Conservation (phyloP, 2,888 invertebrate genomes). For the Habroteleia sp. region DNA sequence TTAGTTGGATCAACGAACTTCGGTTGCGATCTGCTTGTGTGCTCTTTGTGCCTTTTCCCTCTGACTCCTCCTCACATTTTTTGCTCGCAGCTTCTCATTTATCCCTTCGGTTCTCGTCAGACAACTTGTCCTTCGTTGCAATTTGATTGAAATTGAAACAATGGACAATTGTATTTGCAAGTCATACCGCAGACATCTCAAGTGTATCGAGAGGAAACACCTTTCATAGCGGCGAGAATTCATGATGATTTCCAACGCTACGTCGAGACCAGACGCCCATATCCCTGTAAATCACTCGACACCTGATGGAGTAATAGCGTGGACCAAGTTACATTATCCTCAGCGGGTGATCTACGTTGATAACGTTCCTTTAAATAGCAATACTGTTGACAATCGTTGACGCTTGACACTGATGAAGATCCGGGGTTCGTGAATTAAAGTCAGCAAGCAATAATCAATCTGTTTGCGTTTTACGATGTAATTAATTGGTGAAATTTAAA, state of each 20-base stretch:
- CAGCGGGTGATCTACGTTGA: conserved; percentile 20
- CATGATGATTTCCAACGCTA: conserved; percentile 32
- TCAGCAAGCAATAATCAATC: conserved; percentile 8
- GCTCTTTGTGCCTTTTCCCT: conserved; percentile 58
- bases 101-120: conserved; percentile 51
- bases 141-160: conserved; percentile 62
- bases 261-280: conserved; percentile 20
- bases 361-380: conserved; percentile 3
- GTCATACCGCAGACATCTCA: conserved; percentile 55
- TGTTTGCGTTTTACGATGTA: conserved; percentile 12
- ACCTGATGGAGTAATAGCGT: conserved; percentile 41
- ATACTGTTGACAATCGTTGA: conserved; percentile 21
- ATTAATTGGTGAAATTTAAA: conserved; percentile 26
- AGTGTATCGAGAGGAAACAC: conserved; percentile 48
- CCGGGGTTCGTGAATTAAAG: conserved; percentile 6
- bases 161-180: conserved; percentile 60
- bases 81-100: conserved; percentile 53
- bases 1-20: conserved; percentile 67
- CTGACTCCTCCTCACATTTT: conserved; percentile 18
- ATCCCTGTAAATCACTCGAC: conserved; percentile 37
- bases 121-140: conserved; percentile 61
- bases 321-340: conserved; percentile 17
- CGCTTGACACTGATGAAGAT: conserved; percentile 28
- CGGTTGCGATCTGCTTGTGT: conserved; percentile 59
- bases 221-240: conserved; percentile 29